A percentile compares a stretch with the other conserved stretches of the same genome.
Conservation (phyloP, 2,888 invertebrate species). For the Drosophila conformis region DNA sequence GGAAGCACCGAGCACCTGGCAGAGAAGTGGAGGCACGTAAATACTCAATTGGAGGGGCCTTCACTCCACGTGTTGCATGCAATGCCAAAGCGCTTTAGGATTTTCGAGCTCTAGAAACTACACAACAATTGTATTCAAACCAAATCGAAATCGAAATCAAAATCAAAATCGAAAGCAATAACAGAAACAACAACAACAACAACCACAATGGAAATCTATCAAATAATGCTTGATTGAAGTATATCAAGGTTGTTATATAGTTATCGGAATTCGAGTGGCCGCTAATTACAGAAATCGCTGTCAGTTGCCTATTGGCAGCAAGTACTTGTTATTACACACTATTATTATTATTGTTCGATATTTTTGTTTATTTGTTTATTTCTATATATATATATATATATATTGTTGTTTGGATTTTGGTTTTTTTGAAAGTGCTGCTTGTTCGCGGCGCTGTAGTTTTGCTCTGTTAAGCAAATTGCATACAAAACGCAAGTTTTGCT, state of each 20-base stretch:
- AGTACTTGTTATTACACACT: constrained; percentile 63
- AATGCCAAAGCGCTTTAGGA: constrained; percentile 65
- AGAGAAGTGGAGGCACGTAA: not conserved
- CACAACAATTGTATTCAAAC: constrained; percentile 48
- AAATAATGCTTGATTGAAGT: constrained; percentile 76
- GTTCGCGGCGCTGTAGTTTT: constrained; percentile 47
- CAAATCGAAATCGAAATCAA: constrained; percentile 55
- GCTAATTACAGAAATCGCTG: constrained; percentile 72
- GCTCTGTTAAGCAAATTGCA: constrained; percentile 80
- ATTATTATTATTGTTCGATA: constrained; percentile 34
- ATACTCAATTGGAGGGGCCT: constrained; percentile 8
- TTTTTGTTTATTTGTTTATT: constrained; percentile 22
- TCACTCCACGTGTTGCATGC: constrained; percentile 59
- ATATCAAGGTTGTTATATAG: constrained; percentile 71
- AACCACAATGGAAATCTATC: constrained; percentile 70
- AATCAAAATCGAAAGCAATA: constrained; percentile 11
- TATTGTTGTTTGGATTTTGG: constrained; percentile 8
- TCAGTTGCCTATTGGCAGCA: constrained; percentile 46
- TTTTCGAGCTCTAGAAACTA: constrained; percentile 24
- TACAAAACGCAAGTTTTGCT: constrained; percentile 81
- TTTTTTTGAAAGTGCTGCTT: constrained; percentile 65
- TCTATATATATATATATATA: not conserved
- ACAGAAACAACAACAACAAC: constrained; percentile 41
- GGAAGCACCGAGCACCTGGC: constrained; percentile 19
- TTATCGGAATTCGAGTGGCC: constrained; percentile 59